Evolutionary conservation across 1,140 invertebrate genomes (phyloP).

Genomic region (Drosophila erecta): DNA sequence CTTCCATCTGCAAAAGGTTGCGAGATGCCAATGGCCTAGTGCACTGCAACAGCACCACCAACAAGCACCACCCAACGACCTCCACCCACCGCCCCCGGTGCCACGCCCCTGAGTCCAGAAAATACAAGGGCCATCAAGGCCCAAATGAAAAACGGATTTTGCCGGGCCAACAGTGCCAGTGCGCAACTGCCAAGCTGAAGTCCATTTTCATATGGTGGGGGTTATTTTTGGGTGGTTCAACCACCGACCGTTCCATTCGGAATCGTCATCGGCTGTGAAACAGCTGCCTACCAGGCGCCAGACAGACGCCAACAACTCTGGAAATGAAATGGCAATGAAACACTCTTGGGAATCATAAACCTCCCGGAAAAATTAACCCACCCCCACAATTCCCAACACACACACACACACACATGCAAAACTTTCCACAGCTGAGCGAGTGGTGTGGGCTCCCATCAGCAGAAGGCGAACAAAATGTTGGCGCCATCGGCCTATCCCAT

Average conservation of each 20-base stretch:
- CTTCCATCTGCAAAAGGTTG: constrained; percentile 54
- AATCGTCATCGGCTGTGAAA: constrained; percentile 57
- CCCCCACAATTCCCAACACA: neutral
- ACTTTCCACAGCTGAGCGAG: constrained; percentile 30
- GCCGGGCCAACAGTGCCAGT: constrained; percentile 49
- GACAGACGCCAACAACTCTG: constrained; percentile 54
- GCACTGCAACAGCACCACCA: constrained; percentile 47
- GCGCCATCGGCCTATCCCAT: constrained; percentile 56
- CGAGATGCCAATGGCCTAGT: constrained; percentile 79
- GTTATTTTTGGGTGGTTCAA: neutral
- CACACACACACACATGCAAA: constrained; percentile 2
- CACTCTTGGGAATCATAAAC: constrained; percentile 32
- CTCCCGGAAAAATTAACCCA: constrained; percentile 9
- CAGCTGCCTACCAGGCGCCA: constrained; percentile 81
- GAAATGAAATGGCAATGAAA: constrained; percentile 77
- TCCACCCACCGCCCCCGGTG: constrained; percentile 20
- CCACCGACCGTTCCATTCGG: constrained; percentile 39
- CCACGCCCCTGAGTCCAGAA: constrained; percentile 46
- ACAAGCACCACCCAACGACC: constrained; percentile 2
- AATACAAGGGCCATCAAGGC: constrained; percentile 5
- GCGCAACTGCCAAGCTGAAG: constrained; percentile 56
- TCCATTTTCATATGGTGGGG: constrained; percentile 33
- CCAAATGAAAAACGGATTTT: constrained; percentile 27
- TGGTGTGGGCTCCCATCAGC: constrained; percentile 55
- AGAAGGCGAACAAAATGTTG: constrained; percentile 52